Evolutionary conservation across 2,797 vertebrate species (phyloP), one percentile per base, ranked within the genome.

Genomic region (Sitta carolinensis): DNA sequence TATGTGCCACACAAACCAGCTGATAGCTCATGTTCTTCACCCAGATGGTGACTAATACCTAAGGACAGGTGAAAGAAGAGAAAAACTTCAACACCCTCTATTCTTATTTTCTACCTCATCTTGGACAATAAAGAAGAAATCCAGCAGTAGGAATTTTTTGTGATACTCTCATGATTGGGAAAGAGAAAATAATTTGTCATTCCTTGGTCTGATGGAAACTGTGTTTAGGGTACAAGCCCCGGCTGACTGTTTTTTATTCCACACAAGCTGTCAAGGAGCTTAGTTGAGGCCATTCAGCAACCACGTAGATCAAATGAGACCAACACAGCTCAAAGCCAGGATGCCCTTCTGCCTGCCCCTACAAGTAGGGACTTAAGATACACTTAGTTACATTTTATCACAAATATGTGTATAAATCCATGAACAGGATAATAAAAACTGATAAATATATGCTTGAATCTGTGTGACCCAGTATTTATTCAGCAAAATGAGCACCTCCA

Each of bases 381-480:
- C 94, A 82, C 42, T 74, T 73, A 66, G 61, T 61, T 42, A 59
- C 72, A 66, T 73, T 84, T 61, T 84, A 73, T 78, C 67, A 59
- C 79, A 95, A 96, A 97, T 97, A 92, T 70, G 68, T 91, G 91
- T 96, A 94, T 96, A 97, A 96, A 97, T 96, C 91, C 91, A 85
- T 81, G 97, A 95, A 96, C 69, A 91, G 66, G 75, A 93, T 97
- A 97, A 98, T 95, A 95, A 97, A 97, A 98, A 97, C 91, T 88
- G 92, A 96, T 97, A 97, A 96, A 96, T 91, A 94, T 57, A 79
- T 95, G 95, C 95, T 90, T 97, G 76, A 80, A 84, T 94, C 84
- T 97, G 70, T 95, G 93, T 97, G 96, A 95, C 79, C 89, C 64
- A 84, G 72, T 84, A 93, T 38, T 96, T 96, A 97, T 90, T 97